These are phyloP conservation scores for Pseudorasbora parva DNA, from an alignment of 2,113 vertebrate genomes.

Conservation along the genomic window DNA sequence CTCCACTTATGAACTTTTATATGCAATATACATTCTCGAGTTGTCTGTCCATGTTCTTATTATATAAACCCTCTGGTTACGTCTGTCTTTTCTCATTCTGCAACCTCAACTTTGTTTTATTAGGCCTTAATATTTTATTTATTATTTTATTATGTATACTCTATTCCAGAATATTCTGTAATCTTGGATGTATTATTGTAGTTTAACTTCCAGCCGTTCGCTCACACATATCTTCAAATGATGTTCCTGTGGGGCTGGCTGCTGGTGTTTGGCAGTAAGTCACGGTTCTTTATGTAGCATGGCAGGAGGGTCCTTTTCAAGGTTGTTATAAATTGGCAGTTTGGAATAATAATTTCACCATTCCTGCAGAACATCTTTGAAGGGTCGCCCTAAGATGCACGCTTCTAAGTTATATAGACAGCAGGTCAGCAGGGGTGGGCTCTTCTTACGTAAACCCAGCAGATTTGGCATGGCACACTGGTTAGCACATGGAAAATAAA, in stretches of 20 bases:
- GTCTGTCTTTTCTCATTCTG: slow-evolving; percentile 10
- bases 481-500: slow-evolving; percentile 23
- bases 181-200: slow-evolving; percentile 22
- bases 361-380: slow-evolving; percentile 5
- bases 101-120: not conserved
- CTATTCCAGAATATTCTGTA: slow-evolving; percentile 19
- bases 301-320: slow-evolving; percentile 11
- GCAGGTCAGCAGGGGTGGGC: slow-evolving; percentile 19
- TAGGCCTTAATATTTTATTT: slow-evolving; percentile 4
- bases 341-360: slow-evolving; percentile 40
- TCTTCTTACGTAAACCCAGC: slow-evolving; percentile 9
- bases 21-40: slow-evolving; percentile 3
- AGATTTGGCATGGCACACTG: slow-evolving; percentile 1
- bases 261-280: slow-evolving; percentile 17
- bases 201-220: not conserved
- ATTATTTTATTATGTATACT: not conserved
- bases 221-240: slow-evolving; percentile 27
- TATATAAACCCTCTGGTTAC: not conserved
- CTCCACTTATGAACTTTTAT: slow-evolving; percentile 1
- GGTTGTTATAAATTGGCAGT: slow-evolving; percentile 2
- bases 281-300: slow-evolving; percentile 22
- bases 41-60: not conserved
- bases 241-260: slow-evolving; percentile 24
- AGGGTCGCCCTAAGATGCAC: not conserved
- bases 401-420: not conserved